phyloP scores from a whole-genome alignment of 2,113 vertebrate genomes.

The Oncorhynchus tshawytscha region DNA sequence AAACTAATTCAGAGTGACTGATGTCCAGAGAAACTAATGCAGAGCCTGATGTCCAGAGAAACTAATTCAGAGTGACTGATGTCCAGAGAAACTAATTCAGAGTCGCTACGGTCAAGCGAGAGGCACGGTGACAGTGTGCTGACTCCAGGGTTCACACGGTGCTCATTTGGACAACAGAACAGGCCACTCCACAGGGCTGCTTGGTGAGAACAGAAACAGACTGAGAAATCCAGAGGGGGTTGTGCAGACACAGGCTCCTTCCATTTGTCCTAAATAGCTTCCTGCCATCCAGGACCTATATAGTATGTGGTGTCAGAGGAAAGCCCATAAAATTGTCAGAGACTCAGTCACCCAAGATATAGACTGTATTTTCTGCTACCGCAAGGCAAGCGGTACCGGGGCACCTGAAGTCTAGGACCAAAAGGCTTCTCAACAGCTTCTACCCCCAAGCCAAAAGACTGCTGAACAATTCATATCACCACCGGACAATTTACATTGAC shows the following conservation, averaged over 20 bases:
- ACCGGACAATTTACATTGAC: too few relatives aligned
- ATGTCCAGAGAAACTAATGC: neutral
- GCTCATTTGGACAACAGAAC: slow-evolving; percentile 33
- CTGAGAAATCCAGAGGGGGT: slow-evolving; percentile 8
- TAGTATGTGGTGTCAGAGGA: too few relatives aligned
- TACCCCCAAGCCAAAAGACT: too few relatives aligned
- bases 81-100: neutral
- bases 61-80: too few relatives aligned
- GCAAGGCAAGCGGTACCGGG: too few relatives aligned
- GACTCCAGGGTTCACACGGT: slow-evolving; percentile 35
- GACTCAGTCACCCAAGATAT: too few relatives aligned
- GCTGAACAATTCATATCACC: too few relatives aligned
- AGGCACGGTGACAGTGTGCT: neutral
- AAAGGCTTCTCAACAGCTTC: too few relatives aligned
- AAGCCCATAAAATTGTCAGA: too few relatives aligned
- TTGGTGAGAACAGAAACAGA: slow-evolving; percentile 54
- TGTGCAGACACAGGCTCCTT: slow-evolving; percentile 59
- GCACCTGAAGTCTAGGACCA: too few relatives aligned
- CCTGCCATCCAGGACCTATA: slow-evolving; percentile 28
- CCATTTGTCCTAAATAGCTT: slow-evolving; percentile 68
- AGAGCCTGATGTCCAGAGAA: neutral
- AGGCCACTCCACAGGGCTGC: slow-evolving; percentile 49
- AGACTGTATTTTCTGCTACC: too few relatives aligned
- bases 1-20: too few relatives aligned
- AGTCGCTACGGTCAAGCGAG: neutral